Base-by-base conservation (phyloP, 2,888 invertebrate genomes). In the Oligia latruncula region DNA sequence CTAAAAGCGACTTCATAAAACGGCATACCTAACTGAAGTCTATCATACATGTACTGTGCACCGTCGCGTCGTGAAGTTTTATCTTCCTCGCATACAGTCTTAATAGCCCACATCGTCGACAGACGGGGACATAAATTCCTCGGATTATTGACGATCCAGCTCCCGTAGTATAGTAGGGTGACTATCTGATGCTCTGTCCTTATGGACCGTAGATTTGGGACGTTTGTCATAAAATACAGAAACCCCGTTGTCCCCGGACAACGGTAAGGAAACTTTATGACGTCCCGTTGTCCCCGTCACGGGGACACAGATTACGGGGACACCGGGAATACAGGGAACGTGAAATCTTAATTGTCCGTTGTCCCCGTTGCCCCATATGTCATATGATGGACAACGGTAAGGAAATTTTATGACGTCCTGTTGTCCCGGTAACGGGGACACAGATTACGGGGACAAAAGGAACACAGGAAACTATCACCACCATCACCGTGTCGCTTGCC, bases 131-230 rank as follows among this genome's bases (percentile, higher is more conserved):
- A 86, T 89, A 88, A 90, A 89, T 88, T 89, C 86, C 68, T 74
- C 60, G 74, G 78, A 83, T 88, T 89, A 88, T 88, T 86, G 86
- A 84, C 82, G 83, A 90, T 89, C 82, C 79, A 76, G 73, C 77
- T 78, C 67, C 70, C 55, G 43, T 46, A 83, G 84, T 29, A 62
- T 40, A 40, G 76, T 84, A 81, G 77, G 58, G 80, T 78, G 80
- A 71, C 73, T 82, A 79, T 79, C 82, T 85, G 77, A 79, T 75
- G 71, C 43, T 52, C 43, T 71, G 70, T 75, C 58, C 64, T 60
- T 77, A 74, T 40, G 74, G 70, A 58, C 40, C 20, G 55, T 67
- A 67, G 70, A 79, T 79, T 79, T 71, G 52, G 40, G 60, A 71
- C 23, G 23, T 35, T 15, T 9, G 49, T 64, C 62, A 29, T 81